phyloP scores from a whole-genome alignment of 1,140 invertebrate species.

The Whitmania pigra region DNA sequence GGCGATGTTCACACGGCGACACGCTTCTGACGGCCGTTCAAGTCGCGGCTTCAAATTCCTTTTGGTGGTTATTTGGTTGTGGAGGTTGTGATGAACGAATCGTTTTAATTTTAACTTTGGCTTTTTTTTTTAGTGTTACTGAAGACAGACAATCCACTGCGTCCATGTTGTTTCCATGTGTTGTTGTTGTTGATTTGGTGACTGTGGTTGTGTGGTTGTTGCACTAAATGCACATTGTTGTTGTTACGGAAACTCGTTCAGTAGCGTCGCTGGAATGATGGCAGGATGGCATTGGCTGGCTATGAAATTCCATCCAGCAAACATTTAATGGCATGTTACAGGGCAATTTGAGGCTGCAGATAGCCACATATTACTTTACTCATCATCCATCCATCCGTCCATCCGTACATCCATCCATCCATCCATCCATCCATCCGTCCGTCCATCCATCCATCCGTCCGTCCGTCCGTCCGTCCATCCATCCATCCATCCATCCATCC shows the following conservation, averaged over 20 bases:
- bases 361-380: background rate
- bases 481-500: background rate
- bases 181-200: conserved; percentile 8
- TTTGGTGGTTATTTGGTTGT: background rate
- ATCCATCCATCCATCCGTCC: background rate
- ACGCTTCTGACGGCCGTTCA: too few species aligned
- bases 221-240: background rate
- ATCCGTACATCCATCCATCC: background rate
- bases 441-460: conserved; percentile 7
- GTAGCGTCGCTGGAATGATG: background rate
- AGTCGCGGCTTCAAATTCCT: too few species aligned
- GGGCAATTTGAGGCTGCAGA: background rate
- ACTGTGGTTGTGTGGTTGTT: background rate
- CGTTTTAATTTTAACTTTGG: too few species aligned
- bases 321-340: too few species aligned
- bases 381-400: background rate
- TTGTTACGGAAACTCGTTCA: background rate
- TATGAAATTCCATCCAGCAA: too few species aligned
- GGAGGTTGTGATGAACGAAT: background rate
- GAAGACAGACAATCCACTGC: background rate
- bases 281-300: background rate
- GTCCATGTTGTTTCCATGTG: background rate
- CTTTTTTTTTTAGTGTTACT: background rate
- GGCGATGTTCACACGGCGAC: too few species aligned
- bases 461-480: background rate